Conservation (phyloP, 1,140 invertebrate species). For the Microvelia longipes region DNA sequence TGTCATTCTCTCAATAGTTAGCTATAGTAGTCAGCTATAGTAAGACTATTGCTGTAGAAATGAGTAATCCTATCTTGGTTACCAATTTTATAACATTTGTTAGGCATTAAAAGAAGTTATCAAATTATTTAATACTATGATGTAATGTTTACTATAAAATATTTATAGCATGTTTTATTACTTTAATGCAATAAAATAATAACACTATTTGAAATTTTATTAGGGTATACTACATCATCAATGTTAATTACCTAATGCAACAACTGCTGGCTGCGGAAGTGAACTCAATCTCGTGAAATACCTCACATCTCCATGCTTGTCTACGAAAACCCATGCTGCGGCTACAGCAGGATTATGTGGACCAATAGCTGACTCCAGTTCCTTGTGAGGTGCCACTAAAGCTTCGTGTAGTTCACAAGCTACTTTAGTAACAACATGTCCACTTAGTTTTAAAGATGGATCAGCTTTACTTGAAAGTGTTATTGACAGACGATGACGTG, state of each 20-base stretch:
- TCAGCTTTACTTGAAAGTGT: conserved; percentile 33
- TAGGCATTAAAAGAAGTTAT: too few species aligned
- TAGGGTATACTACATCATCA: neutral
- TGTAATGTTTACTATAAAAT: too few species aligned
- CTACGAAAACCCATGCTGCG: conserved; percentile 58
- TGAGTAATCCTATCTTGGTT: too few species aligned
- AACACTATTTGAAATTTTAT: neutral
- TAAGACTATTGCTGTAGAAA: too few species aligned
- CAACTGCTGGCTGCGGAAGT: conserved; percentile 31
- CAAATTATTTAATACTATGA: too few species aligned
- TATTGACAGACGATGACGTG: conserved; percentile 49
- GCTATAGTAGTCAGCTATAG: too few species aligned
- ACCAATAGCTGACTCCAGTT: conserved; percentile 28
- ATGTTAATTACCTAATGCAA: conserved; percentile 15
- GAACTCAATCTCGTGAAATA: conserved; percentile 50
- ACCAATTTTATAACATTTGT: too few species aligned
- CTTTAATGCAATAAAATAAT: too few species aligned
- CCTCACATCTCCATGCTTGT: conserved; percentile 51
- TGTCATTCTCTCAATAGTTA: too few species aligned
- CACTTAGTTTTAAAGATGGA: conserved; percentile 32
- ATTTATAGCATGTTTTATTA: too few species aligned
- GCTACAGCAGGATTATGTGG: conserved; percentile 27
- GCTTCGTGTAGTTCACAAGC: conserved; percentile 69
- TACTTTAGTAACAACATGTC: conserved; percentile 47
- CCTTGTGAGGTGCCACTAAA: conserved; percentile 42